These are phyloP conservation scores for Pseudorhiza aurosa DNA, from an alignment of 30 jellyfish, hydroid and myxozoan species.

Conservation along the genomic window DNA sequence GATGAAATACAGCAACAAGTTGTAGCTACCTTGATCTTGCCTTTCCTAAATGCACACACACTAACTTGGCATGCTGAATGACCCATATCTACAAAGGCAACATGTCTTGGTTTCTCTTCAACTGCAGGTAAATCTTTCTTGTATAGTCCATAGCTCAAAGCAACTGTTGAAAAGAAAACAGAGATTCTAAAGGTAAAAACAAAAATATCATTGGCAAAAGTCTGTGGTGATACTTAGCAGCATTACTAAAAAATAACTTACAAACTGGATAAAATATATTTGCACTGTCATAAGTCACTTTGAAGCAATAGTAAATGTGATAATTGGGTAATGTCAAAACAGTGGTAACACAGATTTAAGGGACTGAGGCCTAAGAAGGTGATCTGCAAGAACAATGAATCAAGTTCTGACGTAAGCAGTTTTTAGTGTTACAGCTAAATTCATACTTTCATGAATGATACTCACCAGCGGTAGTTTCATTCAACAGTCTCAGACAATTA, in stretches of 20 bases:
- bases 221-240: no score
- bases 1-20: neutral
- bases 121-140: conserved; percentile 92
- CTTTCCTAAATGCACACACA: conserved; percentile 86
- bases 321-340: no score
- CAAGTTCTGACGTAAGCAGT: neutral
- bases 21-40: conserved; percentile 85
- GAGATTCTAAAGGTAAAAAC: no score
- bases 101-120: conserved; percentile 88
- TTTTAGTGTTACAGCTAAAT: neutral
- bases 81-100: conserved; percentile 94
- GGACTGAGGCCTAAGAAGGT: no score
- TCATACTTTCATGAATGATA: no score
- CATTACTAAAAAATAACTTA: no score
- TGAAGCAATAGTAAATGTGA: no score
- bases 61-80: conserved; percentile 93
- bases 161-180: conserved; percentile 48
- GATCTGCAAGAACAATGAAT: no score
- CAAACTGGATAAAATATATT: no score
- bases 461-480: conserved; percentile 97
- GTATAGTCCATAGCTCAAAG: conserved; percentile 87
- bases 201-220: no score
- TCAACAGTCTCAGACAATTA: conserved; percentile 80
- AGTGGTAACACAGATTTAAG: no score
- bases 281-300: no score